A percentile compares a stretch with the other conserved stretches of the same genome.
Conservation (phyloP, 2,888 invertebrate genomes). For the Mongoloraphidia duomilia region DNA sequence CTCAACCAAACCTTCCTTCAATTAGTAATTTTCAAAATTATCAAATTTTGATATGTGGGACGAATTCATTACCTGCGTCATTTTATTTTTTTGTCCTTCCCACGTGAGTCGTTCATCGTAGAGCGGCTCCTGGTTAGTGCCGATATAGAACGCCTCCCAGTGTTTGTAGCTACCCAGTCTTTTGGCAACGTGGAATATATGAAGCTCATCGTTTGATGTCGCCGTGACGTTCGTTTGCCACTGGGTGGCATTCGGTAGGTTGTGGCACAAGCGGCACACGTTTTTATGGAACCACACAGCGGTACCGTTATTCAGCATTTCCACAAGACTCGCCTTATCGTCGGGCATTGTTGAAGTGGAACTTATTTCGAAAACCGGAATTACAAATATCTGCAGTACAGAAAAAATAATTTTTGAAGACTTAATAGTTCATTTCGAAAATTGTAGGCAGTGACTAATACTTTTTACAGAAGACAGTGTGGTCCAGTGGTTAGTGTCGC, state of each 20-base stretch:
- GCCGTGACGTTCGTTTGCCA: constrained; percentile 15
- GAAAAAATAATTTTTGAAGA: no score
- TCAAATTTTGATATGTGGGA: no score
- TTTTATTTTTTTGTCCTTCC: constrained; percentile 24
- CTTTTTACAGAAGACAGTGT: no score
- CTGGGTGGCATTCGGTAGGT: constrained; percentile 9
- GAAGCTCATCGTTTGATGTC: constrained; percentile 13
- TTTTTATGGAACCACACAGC: constrained; percentile 20
- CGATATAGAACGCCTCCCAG: constrained; percentile 24
- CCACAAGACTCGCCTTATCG: constrained; percentile 18
- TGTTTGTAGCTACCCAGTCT: constrained; percentile 14
- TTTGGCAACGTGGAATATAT: constrained; percentile 20
- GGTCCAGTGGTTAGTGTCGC: no score
- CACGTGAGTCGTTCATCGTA: constrained; percentile 23
- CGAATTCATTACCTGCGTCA: background rate
- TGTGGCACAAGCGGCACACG: constrained; percentile 16
- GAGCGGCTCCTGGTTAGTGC: constrained; percentile 22
- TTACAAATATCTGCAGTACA: constrained; percentile 18
- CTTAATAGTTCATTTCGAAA: no score
- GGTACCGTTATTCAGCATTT: constrained; percentile 17
- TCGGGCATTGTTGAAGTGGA: constrained; percentile 15
- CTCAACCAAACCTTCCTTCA: no score
- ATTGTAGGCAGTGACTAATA: no score
- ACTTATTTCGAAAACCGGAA: constrained; percentile 21
- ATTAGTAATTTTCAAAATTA: no score